Conservation (phyloP, 2,888 invertebrate genomes). For the Napeogenes inachia region DNA sequence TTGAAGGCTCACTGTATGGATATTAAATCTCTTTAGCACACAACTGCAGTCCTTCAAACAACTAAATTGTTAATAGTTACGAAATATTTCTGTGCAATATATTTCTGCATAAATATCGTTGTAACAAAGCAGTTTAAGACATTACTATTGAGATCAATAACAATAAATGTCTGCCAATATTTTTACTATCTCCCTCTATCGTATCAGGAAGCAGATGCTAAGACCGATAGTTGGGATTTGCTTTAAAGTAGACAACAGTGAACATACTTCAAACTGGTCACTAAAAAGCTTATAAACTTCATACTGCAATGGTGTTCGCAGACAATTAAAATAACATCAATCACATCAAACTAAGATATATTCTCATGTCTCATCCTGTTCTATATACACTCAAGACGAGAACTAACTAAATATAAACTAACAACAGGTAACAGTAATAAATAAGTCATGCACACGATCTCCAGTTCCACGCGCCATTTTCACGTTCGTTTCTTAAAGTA, state of each 20-base stretch:
- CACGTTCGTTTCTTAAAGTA: too few species aligned
- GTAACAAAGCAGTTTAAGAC: too few species aligned
- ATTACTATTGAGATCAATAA: too few species aligned
- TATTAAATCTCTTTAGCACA: conserved; percentile 14
- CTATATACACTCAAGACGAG: background rate
- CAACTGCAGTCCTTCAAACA: background rate
- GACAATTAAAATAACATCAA: conserved; percentile 14
- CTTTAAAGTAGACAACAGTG: too few species aligned
- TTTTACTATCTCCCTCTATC: too few species aligned
- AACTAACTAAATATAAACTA: background rate
- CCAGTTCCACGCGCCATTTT: background rate
- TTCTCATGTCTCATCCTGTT: background rate
- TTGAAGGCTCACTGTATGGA: conserved; percentile 8
- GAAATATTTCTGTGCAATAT: too few species aligned
- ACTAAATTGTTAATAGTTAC: too few species aligned
- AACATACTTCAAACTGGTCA: background rate
- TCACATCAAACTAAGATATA: conserved; percentile 3
- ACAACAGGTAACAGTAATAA: conserved; percentile 18
- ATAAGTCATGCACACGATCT: conserved; percentile 20
- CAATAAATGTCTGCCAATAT: too few species aligned
- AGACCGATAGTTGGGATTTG: too few species aligned
- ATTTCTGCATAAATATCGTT: too few species aligned
- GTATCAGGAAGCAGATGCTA: too few species aligned
- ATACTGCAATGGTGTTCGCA: conserved; percentile 13
- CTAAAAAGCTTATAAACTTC: conserved; percentile 9